Evolutionary conservation across 2,113 vertebrate genomes (phyloP).

Genomic region (Eira barbara): DNA sequence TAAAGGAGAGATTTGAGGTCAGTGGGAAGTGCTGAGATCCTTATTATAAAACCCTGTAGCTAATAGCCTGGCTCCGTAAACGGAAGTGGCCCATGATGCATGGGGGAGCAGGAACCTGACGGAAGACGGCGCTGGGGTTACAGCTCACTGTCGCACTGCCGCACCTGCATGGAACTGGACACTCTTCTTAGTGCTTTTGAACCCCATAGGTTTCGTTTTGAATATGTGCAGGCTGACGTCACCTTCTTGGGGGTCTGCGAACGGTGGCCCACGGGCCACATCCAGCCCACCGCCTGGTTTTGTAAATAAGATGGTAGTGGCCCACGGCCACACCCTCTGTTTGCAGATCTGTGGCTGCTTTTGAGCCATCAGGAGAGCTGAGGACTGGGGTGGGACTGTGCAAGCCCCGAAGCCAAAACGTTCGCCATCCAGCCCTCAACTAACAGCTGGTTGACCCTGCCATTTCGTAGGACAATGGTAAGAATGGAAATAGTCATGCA

Average conservation of each 20-base stretch:
- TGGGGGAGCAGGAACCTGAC: not conserved
- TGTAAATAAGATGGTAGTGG: not conserved
- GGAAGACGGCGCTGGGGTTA: not conserved
- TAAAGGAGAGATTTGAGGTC: not conserved
- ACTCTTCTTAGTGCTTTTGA: not conserved
- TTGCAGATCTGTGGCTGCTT: not conserved
- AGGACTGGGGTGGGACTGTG: not conserved
- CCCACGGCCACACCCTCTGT: not conserved
- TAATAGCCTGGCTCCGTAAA: not conserved
- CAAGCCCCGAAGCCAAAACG: not conserved
- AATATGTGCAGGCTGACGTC: not conserved
- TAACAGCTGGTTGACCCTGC: not conserved
- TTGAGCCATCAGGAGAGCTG: rapidly evolving
- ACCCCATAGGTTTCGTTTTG: rapidly evolving
- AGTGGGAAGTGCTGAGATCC: rapidly evolving
- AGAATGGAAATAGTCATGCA: not conserved
- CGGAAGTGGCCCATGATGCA: rapidly evolving
- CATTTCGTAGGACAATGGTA: not conserved
- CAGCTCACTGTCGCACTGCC: not conserved
- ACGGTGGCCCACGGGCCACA: no score
- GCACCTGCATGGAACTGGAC: not conserved
- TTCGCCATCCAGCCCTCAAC: no score
- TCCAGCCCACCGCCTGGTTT: not conserved
- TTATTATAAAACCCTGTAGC: not conserved
- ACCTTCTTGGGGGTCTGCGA: not conserved